A percentile compares a stretch with the other conserved stretches of the same genome.
These are phyloP conservation scores for Synergus umbraculus DNA, from an alignment of 2,888 invertebrate species.

Conservation along the genomic window DNA sequence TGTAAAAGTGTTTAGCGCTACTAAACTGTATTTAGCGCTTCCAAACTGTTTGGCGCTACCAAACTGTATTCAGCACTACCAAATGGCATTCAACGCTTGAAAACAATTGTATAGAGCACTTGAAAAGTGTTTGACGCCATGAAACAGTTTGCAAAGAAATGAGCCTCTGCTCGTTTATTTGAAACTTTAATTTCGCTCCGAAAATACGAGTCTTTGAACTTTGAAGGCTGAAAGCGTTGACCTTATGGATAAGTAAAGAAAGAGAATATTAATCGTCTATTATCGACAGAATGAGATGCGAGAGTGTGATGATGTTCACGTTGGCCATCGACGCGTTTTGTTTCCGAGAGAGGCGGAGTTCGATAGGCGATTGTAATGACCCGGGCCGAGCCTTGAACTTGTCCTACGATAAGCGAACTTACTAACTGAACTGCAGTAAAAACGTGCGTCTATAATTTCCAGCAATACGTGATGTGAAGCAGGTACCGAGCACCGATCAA, in stretches of 20 bases:
- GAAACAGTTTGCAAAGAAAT: no score
- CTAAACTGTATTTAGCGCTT: no score
- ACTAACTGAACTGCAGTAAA: constrained; percentile 56
- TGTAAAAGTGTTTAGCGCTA: no score
- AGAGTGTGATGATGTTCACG: constrained; percentile 44
- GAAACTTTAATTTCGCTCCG: neutral
- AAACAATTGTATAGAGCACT: no score
- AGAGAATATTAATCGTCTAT: constrained; percentile 38
- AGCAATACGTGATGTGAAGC: constrained; percentile 52
- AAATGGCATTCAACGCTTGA: no score
- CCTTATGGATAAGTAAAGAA: constrained; percentile 15
- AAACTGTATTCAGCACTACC: no score
- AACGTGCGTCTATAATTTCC: constrained; percentile 55
- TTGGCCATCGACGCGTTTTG: constrained; percentile 69
- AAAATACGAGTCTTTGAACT: constrained; percentile 14
- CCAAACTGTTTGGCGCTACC: no score
- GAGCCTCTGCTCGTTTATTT: neutral
- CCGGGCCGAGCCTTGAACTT: constrained; percentile 76
- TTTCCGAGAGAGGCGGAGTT: constrained; percentile 66
- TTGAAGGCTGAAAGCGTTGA: constrained; percentile 35
- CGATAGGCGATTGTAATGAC: constrained; percentile 75
- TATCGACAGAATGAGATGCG: constrained; percentile 42
- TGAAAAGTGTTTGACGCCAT: no score
- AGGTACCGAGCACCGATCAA: constrained; percentile 63
- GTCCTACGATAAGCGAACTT: constrained; percentile 72